Conservation (phyloP, 2,888 invertebrate genomes). For the Alloscopus bannaensis region DNA sequence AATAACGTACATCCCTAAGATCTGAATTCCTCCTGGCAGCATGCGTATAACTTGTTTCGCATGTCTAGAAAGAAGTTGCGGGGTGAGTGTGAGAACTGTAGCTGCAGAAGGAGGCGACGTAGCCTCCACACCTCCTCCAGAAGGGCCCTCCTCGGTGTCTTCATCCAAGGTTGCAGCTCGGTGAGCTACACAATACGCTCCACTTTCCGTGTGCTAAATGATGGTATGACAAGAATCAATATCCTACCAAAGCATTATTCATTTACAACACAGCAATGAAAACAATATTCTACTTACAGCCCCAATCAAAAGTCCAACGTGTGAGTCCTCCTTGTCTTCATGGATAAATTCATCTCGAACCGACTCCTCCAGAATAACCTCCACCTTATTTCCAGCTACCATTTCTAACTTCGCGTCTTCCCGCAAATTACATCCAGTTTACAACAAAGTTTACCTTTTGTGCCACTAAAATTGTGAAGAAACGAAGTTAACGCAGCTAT, state of each 20-base stretch:
- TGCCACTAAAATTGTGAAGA: too few species aligned
- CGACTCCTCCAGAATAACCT: slow-evolving; percentile 61
- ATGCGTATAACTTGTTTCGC: slow-evolving; percentile 81
- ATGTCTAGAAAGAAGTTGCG: slow-evolving; percentile 66
- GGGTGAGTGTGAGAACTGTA: slow-evolving; percentile 44
- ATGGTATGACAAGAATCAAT: too few species aligned
- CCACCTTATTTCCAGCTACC: slow-evolving; percentile 54
- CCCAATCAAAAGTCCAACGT: slow-evolving; percentile 69
- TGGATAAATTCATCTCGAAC: slow-evolving; percentile 63
- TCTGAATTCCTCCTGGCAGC: slow-evolving; percentile 92
- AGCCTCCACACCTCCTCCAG: slow-evolving; percentile 16
- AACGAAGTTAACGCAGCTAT: too few species aligned
- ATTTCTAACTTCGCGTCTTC: slow-evolving; percentile 22
- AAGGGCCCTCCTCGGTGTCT: slow-evolving; percentile 48
- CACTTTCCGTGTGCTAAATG: slow-evolving; percentile 65
- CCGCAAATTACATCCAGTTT: too few species aligned
- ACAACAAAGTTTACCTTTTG: too few species aligned
- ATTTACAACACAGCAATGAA: slow-evolving; percentile 14
- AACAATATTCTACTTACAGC: slow-evolving; percentile 62
- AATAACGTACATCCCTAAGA: slow-evolving; percentile 88
- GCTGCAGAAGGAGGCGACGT: slow-evolving; percentile 17
- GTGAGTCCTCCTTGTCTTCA: slow-evolving; percentile 48
- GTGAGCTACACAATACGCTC: slow-evolving; percentile 67
- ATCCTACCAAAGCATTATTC: neutral
- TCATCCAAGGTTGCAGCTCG: slow-evolving; percentile 69